Base-by-base conservation (phyloP, 2,888 invertebrate genomes). In the Scaptomyza reducta region DNA sequence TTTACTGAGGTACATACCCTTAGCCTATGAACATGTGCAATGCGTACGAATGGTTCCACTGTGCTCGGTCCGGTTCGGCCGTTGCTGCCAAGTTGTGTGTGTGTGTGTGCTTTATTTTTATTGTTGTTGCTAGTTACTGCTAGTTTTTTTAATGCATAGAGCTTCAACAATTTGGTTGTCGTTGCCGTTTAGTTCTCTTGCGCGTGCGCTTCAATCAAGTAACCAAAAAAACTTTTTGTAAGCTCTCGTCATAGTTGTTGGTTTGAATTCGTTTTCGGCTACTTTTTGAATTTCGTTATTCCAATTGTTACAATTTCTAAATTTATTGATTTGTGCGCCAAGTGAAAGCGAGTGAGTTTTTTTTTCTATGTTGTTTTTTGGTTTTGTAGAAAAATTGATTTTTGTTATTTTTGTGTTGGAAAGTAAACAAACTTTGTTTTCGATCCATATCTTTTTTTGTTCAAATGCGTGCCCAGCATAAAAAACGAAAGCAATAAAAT, bases 121-220 rank as follows among this genome's bases (percentile, higher is more conserved):
- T 64, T 62, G 69, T 64, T 70, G 60, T 55, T 14, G 22, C 38
- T 27, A 13, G 40, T 49, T 50, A 33, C 16, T 27, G 38, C 16
- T 27, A 40, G 60, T 64, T 13, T 44, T 67, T 62, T 72, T 72
- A 53, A 68, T 79, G 79, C 83, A 74, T 77, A 58, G 51, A 63
- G 71, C 66, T 73, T 70, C 47, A 83, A 70, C 80, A 75, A 65
- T 83, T 77, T 77, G 56, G 59, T 22, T 53, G 58, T 22, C 33
- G 67, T 31, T 54, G 68, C 33, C 69, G 76, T 70, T 84, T 80
- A 84, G 84, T 80, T 83, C 76, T 80, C 78, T 78, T 70, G 60
- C 76, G 73, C 70, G 78, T 80, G 79, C 78, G 79, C 70, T 64
- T 73, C 73, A 84, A 70, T 54, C 67, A 80, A 83, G 84, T 80